Evolutionary conservation across 2,113 vertebrate species (phyloP), one percentile per base, ranked within the genome.

Genomic region (Ophthalmolycus amberensis): DNA sequence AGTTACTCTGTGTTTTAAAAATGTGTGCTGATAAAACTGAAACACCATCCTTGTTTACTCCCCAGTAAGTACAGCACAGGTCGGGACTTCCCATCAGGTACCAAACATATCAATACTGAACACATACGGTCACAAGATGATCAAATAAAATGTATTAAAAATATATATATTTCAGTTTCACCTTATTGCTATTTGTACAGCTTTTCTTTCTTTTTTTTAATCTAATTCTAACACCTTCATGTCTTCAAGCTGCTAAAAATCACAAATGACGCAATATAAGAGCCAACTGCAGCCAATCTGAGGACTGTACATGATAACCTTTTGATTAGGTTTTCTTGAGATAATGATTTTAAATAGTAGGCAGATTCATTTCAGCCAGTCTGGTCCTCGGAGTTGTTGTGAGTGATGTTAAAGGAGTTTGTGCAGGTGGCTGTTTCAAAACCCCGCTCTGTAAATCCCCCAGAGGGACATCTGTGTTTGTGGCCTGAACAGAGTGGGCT

Each of bases 361-460:
- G 11, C 4, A 37, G 58, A 70, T 82, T 25, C 2, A n/a, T 58
- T 48, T 66, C 0, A n/a, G 37, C 4, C 34, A 12, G 9, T 4
- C 5, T 2, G 9, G 59, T 8, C 25, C n/a, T 14, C 58, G 29
- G 8, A n/a, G 4, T 14, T 20, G 27, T 32, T 12, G 3, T 22
- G 15, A 42, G 25, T 37, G 34, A 22, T 34, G 38, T 27, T 40
- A 1, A 38, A 44, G 8, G 6, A 29, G 40, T 69, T 40, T 56
- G 54, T 79, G 42, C 32, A 63, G 1, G 9, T 20, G 9, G 3
- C 29, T 11, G 5, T 80, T 58, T 74, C 25, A 75, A 63, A 80
- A 58, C 34, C 9, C 11, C 37, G 9, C 40, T 52, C 67, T 66
- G 83, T 79, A 77, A 91, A 84, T 88, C 50, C 86, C 81, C 90